Percentiles rank a stretch among this genome's conserved stretches.
These are phyloP conservation scores for Enteromius trimaculatus DNA, from an alignment of 2,797 vertebrate genomes.

Conservation along the genomic window DNA sequence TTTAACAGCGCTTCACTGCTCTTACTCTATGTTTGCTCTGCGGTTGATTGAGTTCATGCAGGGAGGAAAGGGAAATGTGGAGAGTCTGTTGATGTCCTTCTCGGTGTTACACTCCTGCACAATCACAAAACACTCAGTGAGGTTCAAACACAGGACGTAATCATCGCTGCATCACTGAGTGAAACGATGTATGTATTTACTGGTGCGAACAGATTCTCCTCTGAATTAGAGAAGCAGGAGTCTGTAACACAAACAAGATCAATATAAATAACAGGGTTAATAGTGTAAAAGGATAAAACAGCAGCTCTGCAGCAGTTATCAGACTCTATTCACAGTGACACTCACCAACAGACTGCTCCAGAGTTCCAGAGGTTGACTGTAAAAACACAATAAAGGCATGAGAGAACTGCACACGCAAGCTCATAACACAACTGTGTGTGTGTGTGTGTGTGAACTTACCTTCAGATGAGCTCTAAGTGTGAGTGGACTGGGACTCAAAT, in stretches of 20 bases:
- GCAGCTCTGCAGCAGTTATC: background rate
- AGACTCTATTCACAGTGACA: background rate
- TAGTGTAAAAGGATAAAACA: background rate
- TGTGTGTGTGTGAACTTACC: constrained; percentile 62
- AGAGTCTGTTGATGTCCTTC: constrained; percentile 93
- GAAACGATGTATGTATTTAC: constrained; percentile 64
- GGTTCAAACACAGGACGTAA: constrained; percentile 1
- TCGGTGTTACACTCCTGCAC: constrained; percentile 78
- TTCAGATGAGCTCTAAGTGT: constrained; percentile 61
- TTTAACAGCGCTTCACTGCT: background rate
- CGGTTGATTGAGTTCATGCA: constrained; percentile 90
- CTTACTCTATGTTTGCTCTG: constrained; percentile 80
- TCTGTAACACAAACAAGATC: constrained; percentile 61
- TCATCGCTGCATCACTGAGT: background rate
- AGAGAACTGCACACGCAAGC: background rate
- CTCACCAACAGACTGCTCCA: constrained; percentile 72
- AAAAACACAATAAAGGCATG: constrained; percentile 6
- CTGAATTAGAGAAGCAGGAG: constrained; percentile 73
- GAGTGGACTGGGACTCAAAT: constrained; percentile 64
- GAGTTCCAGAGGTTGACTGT: constrained; percentile 70
- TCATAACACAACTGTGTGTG: background rate
- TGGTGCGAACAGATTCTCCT: constrained; percentile 72
- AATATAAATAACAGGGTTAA: background rate
- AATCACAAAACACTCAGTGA: constrained; percentile 4
- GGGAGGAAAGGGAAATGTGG: constrained; percentile 92